Evolutionary conservation across 1,140 invertebrate genomes (phyloP).

Genomic region (Heliconius congener): DNA sequence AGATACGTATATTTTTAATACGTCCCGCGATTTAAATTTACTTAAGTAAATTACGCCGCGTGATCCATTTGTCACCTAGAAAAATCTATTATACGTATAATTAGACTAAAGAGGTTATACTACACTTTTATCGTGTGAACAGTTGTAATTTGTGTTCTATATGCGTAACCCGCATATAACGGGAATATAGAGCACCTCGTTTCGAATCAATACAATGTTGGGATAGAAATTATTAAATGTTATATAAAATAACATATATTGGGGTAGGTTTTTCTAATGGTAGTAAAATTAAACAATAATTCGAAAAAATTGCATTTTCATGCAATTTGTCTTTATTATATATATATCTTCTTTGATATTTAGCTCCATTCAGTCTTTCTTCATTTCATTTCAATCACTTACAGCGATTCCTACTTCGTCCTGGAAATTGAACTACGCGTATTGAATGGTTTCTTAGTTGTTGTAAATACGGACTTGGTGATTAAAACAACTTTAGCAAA

Average conservation of each 20-base stretch:
- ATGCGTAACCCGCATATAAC: neutral
- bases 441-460: neutral
- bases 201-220: neutral
- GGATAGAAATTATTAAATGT: neutral
- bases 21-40: neutral
- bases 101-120: slow-evolving; percentile 1
- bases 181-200: neutral
- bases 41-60: neutral
- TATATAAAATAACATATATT: neutral
- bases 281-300: neutral
- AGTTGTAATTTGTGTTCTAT: neutral
- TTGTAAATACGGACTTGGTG: too few species aligned
- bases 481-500: too few species aligned
- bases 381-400: neutral
- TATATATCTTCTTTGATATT: neutral
- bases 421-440: neutral
- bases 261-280: neutral
- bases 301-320: neutral
- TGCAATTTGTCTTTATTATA: neutral
- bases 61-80: neutral
- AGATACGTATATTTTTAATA: neutral
- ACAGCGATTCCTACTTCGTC: neutral
- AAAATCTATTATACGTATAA: neutral
- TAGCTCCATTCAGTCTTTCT: neutral
- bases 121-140: neutral